Evolutionary conservation across 2,888 invertebrate species (phyloP).

Genomic region (Chaetogeoica ovagalla): DNA sequence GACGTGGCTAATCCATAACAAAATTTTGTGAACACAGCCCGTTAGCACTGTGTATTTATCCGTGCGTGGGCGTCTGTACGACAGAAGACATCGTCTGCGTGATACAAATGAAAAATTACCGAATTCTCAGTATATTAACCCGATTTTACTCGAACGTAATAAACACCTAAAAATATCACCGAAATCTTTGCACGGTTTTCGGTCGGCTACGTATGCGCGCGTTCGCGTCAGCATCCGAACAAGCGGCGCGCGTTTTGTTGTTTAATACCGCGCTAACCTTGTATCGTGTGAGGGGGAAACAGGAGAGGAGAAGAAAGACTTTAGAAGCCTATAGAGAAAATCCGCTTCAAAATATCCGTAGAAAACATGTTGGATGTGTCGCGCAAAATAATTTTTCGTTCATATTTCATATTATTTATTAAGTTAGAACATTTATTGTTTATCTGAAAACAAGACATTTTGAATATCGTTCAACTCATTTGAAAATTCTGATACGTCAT

Average conservation of each 20-base stretch:
- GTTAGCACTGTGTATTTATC: constrained; percentile 3
- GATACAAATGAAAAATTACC: constrained; percentile 8
- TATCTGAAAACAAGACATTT: too few relatives aligned
- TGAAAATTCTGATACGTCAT: too few relatives aligned
- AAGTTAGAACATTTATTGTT: too few relatives aligned
- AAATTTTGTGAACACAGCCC: neutral
- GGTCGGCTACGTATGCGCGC: neutral
- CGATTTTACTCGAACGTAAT: constrained; percentile 9
- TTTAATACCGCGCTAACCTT: neutral
- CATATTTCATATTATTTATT: too few relatives aligned
- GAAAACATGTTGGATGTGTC: too few relatives aligned
- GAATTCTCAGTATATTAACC: neutral
- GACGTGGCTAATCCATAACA: neutral
- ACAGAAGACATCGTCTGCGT: neutral
- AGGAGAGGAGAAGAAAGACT: neutral
- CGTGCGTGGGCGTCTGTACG: neutral
- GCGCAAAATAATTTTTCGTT: too few relatives aligned
- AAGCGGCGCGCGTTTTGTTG: neutral
- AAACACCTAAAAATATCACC: constrained; percentile 33
- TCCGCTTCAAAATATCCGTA: too few relatives aligned
- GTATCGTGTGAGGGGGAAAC: too few relatives aligned
- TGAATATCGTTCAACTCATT: too few relatives aligned
- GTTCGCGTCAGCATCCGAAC: constrained; percentile 4
- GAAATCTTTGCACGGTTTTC: constrained; percentile 3
- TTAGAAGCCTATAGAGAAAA: too few relatives aligned